Conservation (phyloP, 2,113 vertebrate species). For the Ibidorhyncha struthersii region DNA sequence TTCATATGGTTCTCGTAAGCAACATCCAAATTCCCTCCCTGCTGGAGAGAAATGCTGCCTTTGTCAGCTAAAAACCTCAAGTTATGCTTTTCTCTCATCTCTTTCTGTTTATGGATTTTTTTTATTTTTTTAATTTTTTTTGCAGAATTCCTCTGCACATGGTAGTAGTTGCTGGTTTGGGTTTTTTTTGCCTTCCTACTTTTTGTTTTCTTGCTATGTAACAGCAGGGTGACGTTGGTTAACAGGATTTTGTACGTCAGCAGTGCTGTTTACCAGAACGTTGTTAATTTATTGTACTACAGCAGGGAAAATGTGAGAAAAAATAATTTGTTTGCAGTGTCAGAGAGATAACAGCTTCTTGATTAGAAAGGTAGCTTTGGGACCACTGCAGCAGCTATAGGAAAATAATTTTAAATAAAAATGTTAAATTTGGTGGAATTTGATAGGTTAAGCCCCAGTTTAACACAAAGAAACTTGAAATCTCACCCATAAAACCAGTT, state of each 20-base stretch:
- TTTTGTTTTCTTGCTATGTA: not conserved
- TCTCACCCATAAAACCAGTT: not conserved
- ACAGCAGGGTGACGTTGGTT: not conserved
- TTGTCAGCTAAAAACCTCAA: not conserved
- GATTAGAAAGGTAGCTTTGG: not conserved
- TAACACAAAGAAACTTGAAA: not conserved
- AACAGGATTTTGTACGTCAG: not conserved
- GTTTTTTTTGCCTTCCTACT: not conserved
- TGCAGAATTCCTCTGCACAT: not conserved
- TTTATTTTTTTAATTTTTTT: not conserved
- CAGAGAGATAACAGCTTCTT: not conserved
- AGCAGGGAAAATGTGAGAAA: not conserved
- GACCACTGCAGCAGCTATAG: not conserved
- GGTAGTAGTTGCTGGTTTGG: not conserved
- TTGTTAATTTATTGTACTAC: not conserved
- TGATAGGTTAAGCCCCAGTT: not conserved
- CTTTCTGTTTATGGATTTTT: not conserved
- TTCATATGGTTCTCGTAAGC: conserved; percentile 18
- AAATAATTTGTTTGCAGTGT: not conserved
- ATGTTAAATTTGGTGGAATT: not conserved
- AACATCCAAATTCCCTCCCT: not conserved
- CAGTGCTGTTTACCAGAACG: not conserved
- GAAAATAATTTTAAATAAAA: not conserved
- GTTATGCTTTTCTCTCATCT: not conserved
- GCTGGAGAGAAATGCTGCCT: not conserved